phyloP scores from a whole-genome alignment of 2,113 vertebrate genomes.

The Lagenorhynchus albirostris region DNA sequence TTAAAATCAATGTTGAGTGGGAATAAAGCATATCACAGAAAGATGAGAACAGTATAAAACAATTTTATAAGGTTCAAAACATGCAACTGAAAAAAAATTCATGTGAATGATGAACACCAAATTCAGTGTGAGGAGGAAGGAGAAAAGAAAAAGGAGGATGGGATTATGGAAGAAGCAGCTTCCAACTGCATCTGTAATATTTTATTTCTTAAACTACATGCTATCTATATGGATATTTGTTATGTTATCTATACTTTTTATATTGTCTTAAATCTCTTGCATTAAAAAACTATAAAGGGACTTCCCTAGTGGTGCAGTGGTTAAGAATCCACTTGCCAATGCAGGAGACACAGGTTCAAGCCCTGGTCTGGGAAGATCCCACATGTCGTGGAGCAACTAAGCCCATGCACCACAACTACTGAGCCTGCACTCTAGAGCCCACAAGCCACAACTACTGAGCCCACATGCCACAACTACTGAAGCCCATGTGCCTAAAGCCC shows the following conservation, averaged over 20 bases:
- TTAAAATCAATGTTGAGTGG: not conserved
- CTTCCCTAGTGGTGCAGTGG: too few species aligned
- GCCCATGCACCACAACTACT: too few species aligned
- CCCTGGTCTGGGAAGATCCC: too few species aligned
- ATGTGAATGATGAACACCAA: not conserved
- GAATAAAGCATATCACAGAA: constrained; percentile 9
- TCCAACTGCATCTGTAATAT: not conserved
- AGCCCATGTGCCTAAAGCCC: too few species aligned
- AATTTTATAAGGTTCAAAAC: constrained; percentile 15
- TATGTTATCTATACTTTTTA: not conserved
- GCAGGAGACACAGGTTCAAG: too few species aligned
- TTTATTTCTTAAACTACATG: constrained; percentile 44
- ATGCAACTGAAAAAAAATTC: not conserved
- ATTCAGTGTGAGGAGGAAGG: not conserved
- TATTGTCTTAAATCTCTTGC: not conserved
- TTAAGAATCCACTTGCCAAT: too few species aligned
- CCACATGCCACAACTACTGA: too few species aligned
- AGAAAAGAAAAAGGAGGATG: not conserved
- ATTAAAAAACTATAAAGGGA: not conserved
- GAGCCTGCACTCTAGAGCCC: too few species aligned
- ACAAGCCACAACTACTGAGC: too few species aligned
- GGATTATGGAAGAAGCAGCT: not conserved
- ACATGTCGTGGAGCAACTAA: too few species aligned
- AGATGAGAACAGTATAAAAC: not conserved
- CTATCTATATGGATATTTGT: not conserved